Base-by-base conservation (phyloP, 2,113 vertebrate species). In the Rhodinocichla rosea region DNA sequence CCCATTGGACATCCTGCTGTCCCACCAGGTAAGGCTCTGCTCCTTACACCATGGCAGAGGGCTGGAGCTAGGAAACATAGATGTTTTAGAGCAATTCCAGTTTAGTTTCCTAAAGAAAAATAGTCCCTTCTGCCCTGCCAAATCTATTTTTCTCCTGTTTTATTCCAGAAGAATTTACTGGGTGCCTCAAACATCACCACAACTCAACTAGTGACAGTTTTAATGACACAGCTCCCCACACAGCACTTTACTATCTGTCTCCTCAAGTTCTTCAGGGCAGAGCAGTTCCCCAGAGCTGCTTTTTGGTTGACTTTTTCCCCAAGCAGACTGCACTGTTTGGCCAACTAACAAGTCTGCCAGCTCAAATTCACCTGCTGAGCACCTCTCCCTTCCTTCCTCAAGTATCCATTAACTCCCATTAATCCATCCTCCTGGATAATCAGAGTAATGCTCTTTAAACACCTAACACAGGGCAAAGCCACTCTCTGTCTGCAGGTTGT, bases 401-500 rank as follows among this genome's bases (percentile, higher is more conserved):
- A 18, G 33, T 35, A 87, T 68, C 73, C 35, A 84, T 57, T 76
- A 92, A 23, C 42, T 85, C 57, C 23, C 49, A 87, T 82, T 94
- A 95, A 92, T 80, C 81, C 7, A 7, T 9, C 14, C 57, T 79
- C 53, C 67, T 69, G 42, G 85, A 60, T 89, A 90, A 95, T 73
- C 87, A 91, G 17, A 80, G 27, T 92, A 96, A 95, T 70, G 87
- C 64, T 97, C 74, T 93, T 86, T 81, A 90, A 82, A 73, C 45
- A 95, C 24, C 3, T 4, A 85, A 45, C 65, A 70, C 40, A 74
- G 27, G 13, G 37, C 62, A 95, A 89, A 91, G 84, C 40, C 49
- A 45, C 44, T 35, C 42, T 87, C 64, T 33, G 28, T n/a, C 87
- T 87, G 32, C 49, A 79, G n/a, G 40, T 26, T 45, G 4, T 8